Evolutionary conservation across 2,113 vertebrate species (phyloP), one percentile per base, ranked within the genome.

Genomic region (Entelurus aequoreus): DNA sequence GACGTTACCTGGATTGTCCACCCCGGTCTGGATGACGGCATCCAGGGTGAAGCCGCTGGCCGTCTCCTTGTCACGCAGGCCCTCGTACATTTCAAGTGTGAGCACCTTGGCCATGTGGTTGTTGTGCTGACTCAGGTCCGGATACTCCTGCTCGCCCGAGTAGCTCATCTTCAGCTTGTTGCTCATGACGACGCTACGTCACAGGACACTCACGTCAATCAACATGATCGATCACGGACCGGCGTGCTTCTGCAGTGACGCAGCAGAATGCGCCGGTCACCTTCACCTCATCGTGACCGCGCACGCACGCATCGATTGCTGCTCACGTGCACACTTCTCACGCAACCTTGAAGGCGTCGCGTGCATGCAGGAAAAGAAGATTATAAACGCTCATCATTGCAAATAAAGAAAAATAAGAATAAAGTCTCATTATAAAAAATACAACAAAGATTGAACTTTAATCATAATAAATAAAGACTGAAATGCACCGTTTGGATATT

Each of bases 81-180:
- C 89, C 38, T 80, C 77, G 78, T 96, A 98, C 83, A 97, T 82
- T 35, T 95, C 93, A 38, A 21, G 84, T 47, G 92, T 94, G 74
- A 96, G 89, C 78, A 96, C 91, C 79, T 95, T 95, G 74, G 94
- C 94, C 95, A 97, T 97, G 88, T 97, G 92, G 88, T 98, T 98
- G 89, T 96, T 98, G 90, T 98, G 96, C 79, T 51, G 4, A 69
- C 90, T 94, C 67, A 98, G 90, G 87, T 98, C 95, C 0, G 95
- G 95, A 81, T 74, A 95, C 86, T 98, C 96, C 2, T 98, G 93
- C 4, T 90, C 92, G 0, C 87, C 71, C 0, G 75, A 71, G 86
- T 82, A 82, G 75, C 93, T 94, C 91, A 92, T 88, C 92, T 98
- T 97, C 85, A 92, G 10, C 54, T 89, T 65, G 78, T 96, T 96